Evolutionary conservation across 1,140 invertebrate genomes (phyloP), one percentile per base, ranked within the genome.

Genomic region (Lucilia cuprina): DNA sequence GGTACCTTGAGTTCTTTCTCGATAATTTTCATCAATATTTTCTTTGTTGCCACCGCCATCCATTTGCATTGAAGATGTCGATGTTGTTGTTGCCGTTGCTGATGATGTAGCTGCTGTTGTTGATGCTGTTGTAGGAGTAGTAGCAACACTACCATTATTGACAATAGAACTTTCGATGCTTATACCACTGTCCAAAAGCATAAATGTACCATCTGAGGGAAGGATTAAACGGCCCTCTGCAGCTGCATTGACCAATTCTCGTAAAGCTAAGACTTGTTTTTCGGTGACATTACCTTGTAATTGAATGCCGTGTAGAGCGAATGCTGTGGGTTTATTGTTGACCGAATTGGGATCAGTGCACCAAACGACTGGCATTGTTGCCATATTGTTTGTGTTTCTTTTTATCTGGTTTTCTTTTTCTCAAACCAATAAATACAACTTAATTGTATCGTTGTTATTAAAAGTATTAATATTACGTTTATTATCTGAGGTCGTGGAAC

Each of bases 271-370:
- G 0, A 91, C 89, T 83, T 91, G 90, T 85, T 91, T 89, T 85
- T 91, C 89, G 0, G 89, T 91, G 12, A 91, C 88, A 85, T 91
- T 91, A 0, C 90, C 90, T 86, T 91, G 90, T 84, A 91, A 83
- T 77, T 91, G 90, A 30, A 91, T 91, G 50, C 90, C 90, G 47
- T 91, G 90, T 55, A 91, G 86, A 35, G 90, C 90, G 82, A 91
- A 91, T 74, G 90, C 90, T 8, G 90, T 91, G n/a, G 90, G 90
- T 70, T 91, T 90, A 82, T 91, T 91, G 85, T 89, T 91, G 60
- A 89, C 89, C 86, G 90, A 91, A 85, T 91, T 91, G 50, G 90
- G 90, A 88, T 91, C 89, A 80, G 90, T 88, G 83, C 90, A 91
- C 90, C 90, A 91, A 14, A 91, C 90, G 41, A 91, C 90, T 10